A percentile compares a stretch with the other conserved stretches of the same genome.
phyloP scores from a whole-genome alignment of 1,140 invertebrate genomes.

The Trichonephila clavipes region DNA sequence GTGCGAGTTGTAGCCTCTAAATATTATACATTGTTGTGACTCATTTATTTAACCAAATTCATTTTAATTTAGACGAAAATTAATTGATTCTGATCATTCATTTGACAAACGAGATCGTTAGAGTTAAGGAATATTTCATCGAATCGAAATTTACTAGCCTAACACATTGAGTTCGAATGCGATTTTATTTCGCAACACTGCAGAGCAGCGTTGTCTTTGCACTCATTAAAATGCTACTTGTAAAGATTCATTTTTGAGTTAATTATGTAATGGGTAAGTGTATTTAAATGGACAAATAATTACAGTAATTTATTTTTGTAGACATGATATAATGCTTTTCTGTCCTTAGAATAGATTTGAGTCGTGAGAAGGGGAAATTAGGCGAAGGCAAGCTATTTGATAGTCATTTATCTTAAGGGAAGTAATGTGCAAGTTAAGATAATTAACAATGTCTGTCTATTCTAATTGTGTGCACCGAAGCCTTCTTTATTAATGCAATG shows the following conservation, averaged over 20 bases:
- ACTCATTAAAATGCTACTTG: not conserved
- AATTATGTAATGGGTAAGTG: slow-evolving; percentile 12
- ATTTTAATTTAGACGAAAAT: no score
- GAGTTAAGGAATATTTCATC: no score
- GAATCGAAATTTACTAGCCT: no score
- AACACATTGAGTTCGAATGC: no score
- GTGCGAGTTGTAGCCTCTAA: no score
- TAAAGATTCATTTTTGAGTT: not conserved
- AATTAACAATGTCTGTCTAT: not conserved
- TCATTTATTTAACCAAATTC: no score
- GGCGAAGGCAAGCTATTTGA: not conserved
- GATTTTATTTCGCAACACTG: no score
- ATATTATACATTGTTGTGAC: no score
- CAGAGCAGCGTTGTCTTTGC: no score
- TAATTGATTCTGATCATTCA: no score
- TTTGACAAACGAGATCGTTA: no score
- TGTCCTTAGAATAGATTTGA: not conserved
- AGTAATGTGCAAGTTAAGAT: not conserved
- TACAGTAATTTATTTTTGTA: not conserved
- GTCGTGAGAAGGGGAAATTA: not conserved
- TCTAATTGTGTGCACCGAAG: not conserved
- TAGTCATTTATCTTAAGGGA: not conserved
- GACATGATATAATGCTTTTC: not conserved
- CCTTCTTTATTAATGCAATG: not conserved
- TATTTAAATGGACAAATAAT: slow-evolving; percentile 31